Evolutionary conservation across 2,888 invertebrate species (phyloP).

Genomic region (Andrena bucephala): DNA sequence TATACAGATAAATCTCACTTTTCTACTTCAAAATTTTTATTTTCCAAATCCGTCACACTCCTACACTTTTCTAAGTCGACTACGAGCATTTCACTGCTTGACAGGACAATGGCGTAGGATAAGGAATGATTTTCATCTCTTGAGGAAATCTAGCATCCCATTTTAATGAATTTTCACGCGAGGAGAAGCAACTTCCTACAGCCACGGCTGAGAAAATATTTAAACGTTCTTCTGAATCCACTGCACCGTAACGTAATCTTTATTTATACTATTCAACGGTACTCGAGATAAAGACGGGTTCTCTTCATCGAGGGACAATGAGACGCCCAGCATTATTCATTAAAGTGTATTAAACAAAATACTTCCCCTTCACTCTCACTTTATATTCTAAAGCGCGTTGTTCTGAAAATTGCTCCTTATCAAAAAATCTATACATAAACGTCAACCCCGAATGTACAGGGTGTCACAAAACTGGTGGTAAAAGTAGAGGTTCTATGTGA

Average conservation of each 20-base stretch:
- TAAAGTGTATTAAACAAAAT: constrained; percentile 2
- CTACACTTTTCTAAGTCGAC: background rate
- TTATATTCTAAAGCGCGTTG: background rate
- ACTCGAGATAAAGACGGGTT: background rate
- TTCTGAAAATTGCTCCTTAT: background rate
- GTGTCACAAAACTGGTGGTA: too few relatives aligned
- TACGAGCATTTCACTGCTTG: background rate
- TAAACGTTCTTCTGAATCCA: background rate
- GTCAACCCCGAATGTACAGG: background rate
- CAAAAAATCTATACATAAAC: background rate
- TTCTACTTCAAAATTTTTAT: background rate
- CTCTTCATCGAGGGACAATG: background rate
- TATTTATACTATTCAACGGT: constrained; percentile 6
- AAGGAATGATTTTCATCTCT: background rate
- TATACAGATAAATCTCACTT: too few relatives aligned
- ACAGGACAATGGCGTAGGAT: background rate
- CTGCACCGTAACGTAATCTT: constrained; percentile 1
- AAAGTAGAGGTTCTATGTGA: too few relatives aligned
- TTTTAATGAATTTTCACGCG: constrained; percentile 23
- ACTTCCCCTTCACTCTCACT: background rate
- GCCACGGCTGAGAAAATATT: constrained; percentile 20
- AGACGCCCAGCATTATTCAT: background rate
- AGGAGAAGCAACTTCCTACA: background rate
- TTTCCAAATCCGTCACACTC: background rate
- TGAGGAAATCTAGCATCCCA: background rate